Evolutionary conservation across 2,113 vertebrate genomes (phyloP), one percentile per base, ranked within the genome.

Genomic region (Mystacornis crossleyi): DNA sequence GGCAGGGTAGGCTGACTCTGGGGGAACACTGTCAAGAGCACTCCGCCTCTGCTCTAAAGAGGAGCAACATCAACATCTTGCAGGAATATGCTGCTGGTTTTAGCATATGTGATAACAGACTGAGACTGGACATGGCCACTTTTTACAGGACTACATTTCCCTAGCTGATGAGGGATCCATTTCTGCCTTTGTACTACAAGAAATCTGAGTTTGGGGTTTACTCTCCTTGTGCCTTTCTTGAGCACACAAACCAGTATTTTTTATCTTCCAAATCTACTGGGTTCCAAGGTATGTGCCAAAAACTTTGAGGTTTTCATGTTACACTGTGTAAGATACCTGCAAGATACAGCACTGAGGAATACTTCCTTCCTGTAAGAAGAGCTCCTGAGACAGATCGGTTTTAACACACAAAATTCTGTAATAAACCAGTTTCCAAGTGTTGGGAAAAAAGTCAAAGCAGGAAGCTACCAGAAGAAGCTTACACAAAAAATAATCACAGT

Each of bases 21-120:
- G 92, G 95, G 90, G 88, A 93, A 51, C 90, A 93, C 90, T 96
- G 96, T 96, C 96, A 95, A 53, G 92, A 94, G 74, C 96, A 93
- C 90, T 95, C 85, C 92, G 74, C 88, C 18, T 36, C 66, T 90
- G 74, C 71, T 94, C 74, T 93, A 82, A 96, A 96, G 81, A 94
- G 93, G 33, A 95, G 74, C 25, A 93, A 14, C 70, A 60, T 84
- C 88, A 90, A 87, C 84, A 91, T 92, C 94, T 94, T 93, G 85
- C 84, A 74, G 55, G 93, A 91, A 89, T 94, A 58, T 51, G 73
- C 74, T 73, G 66, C 90, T 82, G 70, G 36, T 67, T 94, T 90
- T 61, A 85, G 66, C 88, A 88, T 82, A 80, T 85, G 62, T 77
- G 82, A 40, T 71, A 90, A 77, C 75, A 93, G 80, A 55, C 75